phyloP scores from a whole-genome alignment of 2,113 vertebrate species.

The Paraplagusia blochii region DNA sequence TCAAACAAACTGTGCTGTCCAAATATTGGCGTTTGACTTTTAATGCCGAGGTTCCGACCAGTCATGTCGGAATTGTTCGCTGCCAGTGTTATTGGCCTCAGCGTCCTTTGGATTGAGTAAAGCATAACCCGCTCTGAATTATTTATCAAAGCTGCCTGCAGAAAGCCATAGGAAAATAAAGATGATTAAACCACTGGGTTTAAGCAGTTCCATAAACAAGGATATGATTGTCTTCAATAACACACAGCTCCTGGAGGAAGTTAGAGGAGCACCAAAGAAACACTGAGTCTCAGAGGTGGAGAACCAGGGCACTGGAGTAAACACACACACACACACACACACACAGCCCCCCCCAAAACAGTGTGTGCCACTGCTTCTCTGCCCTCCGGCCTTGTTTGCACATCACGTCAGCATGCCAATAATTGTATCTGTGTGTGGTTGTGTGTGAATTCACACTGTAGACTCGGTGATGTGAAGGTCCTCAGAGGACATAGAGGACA shows the following conservation, averaged over 20 bases:
- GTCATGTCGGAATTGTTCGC: background rate
- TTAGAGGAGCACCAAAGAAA: conserved; percentile 27
- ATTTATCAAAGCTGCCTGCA: conserved; percentile 52
- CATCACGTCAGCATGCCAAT: too few species aligned
- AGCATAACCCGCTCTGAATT: conserved; percentile 32
- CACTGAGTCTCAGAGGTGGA: conserved; percentile 14
- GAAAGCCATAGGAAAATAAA: conserved; percentile 30
- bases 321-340: too few species aligned
- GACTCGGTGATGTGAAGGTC: too few species aligned
- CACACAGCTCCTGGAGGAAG: conserved; percentile 38
- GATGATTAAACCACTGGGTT: conserved; percentile 23
- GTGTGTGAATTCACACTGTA: too few species aligned
- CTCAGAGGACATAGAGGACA: too few species aligned
- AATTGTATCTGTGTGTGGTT: too few species aligned
- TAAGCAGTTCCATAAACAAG: conserved; percentile 47
- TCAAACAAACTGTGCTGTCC: background rate
- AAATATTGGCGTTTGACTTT: background rate
- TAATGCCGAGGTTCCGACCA: background rate
- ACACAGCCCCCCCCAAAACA: too few species aligned
- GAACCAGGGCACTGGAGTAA: background rate
- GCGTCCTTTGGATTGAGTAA: conserved; percentile 24
- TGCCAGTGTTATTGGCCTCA: conserved; percentile 1
- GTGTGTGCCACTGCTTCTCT: too few species aligned
- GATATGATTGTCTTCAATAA: conserved; percentile 48
- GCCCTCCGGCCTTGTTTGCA: too few species aligned